Conservation (phyloP, 64 coral and sea anemone species). For the Trachythela sp. region DNA sequence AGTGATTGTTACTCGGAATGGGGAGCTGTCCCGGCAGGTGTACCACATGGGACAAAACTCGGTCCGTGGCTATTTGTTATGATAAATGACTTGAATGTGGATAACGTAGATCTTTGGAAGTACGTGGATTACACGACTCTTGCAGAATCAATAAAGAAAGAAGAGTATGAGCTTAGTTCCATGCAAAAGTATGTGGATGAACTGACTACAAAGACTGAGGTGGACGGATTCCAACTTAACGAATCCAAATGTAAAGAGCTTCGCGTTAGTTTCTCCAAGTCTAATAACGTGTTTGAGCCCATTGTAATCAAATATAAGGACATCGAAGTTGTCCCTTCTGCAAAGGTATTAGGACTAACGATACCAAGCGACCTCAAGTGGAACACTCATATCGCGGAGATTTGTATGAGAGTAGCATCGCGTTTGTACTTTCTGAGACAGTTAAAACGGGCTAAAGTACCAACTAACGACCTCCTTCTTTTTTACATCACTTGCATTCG, state of each 20-base stretch:
- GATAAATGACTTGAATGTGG: neutral
- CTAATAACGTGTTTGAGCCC: no score
- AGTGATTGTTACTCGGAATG: neutral
- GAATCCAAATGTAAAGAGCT: no score
- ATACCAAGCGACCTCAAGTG: constrained; percentile 2
- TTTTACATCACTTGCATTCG: neutral
- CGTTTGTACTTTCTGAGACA: constrained; percentile 27
- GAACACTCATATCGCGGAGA: neutral
- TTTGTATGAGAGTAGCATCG: neutral
- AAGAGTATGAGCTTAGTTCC: neutral
- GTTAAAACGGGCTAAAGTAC: no score
- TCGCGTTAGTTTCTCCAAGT: no score
- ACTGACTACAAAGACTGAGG: neutral
- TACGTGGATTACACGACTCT: neutral
- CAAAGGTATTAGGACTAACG: constrained; percentile 14
- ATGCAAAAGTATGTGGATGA: neutral
- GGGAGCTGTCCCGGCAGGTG: neutral
- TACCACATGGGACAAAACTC: neutral
- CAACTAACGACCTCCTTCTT: constrained; percentile 23
- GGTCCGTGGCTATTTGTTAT: neutral
- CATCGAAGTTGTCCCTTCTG: constrained; percentile 7
- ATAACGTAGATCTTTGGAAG: no score
- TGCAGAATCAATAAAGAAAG: neutral
- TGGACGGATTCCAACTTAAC: no score
- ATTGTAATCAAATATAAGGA: neutral